A percentile compares a stretch with the other conserved stretches of the same genome.
These are phyloP conservation scores for Hirtodrosophila alboralis DNA, from an alignment of 2,888 invertebrate genomes.

Conservation along the genomic window DNA sequence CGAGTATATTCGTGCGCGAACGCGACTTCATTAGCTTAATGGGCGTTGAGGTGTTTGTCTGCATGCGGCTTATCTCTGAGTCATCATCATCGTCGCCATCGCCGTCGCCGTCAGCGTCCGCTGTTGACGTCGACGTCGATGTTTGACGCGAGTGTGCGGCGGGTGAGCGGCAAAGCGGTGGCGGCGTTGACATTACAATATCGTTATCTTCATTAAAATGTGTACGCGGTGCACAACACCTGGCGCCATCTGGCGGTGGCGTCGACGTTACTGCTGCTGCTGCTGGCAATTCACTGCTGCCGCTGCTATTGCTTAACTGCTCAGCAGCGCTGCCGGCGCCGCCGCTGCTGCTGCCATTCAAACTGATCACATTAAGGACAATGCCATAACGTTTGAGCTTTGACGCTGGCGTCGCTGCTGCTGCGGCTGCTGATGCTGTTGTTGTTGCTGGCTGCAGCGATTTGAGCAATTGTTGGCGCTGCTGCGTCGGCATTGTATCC, in stretches of 20 bases:
- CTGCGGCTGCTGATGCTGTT: slow-evolving; percentile 36
- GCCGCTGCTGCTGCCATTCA: slow-evolving; percentile 65
- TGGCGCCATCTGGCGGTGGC: slow-evolving; percentile 31
- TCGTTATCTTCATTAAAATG: slow-evolving; percentile 78
- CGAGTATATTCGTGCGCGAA: slow-evolving; percentile 85
- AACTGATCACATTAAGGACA: slow-evolving; percentile 82
- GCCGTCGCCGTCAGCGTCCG: slow-evolving; percentile 18
- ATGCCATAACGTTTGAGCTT: slow-evolving; percentile 83
- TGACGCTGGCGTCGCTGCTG: slow-evolving; percentile 57
- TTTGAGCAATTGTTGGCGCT: slow-evolving; percentile 41
- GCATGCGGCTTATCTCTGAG: slow-evolving; percentile 84
- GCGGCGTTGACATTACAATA: slow-evolving; percentile 71
- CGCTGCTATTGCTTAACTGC: slow-evolving; percentile 17
- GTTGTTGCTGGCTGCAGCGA: slow-evolving; percentile 51
- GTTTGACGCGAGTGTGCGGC: slow-evolving; percentile 49
- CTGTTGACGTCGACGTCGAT: slow-evolving; percentile 13
- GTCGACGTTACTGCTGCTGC: neutral
- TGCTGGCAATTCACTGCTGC: neutral
- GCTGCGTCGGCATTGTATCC: slow-evolving; percentile 51
- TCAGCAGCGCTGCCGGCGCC: slow-evolving; percentile 44
- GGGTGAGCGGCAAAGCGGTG: slow-evolving; percentile 24
- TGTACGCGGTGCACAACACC: slow-evolving; percentile 65
- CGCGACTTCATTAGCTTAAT: slow-evolving; percentile 84
- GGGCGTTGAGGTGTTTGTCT: slow-evolving; percentile 84
- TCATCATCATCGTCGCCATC: slow-evolving; percentile 85